Conservation (phyloP, 2,113 vertebrate species). For the Pelecanus crispus region DNA sequence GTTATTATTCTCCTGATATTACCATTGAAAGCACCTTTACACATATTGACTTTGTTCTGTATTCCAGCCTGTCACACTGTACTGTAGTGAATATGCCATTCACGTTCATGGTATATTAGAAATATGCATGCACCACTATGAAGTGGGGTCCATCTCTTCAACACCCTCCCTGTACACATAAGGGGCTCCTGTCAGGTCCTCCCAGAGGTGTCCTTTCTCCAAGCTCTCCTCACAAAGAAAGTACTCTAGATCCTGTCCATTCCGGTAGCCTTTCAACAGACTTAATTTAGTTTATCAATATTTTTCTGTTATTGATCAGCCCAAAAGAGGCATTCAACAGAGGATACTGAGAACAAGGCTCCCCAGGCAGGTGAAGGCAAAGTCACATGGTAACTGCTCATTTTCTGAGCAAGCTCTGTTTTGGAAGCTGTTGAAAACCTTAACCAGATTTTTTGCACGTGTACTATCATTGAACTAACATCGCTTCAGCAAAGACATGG, state of each 20-base stretch:
- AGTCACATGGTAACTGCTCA: rapidly evolving
- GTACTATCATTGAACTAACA: not conserved
- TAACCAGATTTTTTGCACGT: not conserved
- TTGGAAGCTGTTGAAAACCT: not conserved
- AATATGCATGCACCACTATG: not conserved
- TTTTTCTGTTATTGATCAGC: not conserved
- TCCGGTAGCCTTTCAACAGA: not conserved
- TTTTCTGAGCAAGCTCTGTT: not conserved
- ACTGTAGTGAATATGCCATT: not conserved
- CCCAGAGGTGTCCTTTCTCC: not conserved
- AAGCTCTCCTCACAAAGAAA: not conserved
- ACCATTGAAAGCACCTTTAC: not conserved
- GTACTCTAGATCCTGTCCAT: not conserved
- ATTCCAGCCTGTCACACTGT: not conserved
- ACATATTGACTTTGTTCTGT: not conserved
- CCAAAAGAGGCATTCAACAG: not conserved
- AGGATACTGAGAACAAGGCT: not conserved
- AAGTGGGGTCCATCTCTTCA: not conserved
- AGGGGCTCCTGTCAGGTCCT: not conserved
- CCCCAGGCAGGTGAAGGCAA: not conserved
- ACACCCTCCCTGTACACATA: not conserved
- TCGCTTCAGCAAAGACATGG: not conserved
- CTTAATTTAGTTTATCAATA: not conserved
- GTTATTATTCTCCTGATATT: not conserved
- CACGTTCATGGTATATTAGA: not conserved